These are phyloP conservation scores for Coelopa pilipes DNA, from an alignment of 2,888 invertebrate genomes.

Conservation along the genomic window DNA sequence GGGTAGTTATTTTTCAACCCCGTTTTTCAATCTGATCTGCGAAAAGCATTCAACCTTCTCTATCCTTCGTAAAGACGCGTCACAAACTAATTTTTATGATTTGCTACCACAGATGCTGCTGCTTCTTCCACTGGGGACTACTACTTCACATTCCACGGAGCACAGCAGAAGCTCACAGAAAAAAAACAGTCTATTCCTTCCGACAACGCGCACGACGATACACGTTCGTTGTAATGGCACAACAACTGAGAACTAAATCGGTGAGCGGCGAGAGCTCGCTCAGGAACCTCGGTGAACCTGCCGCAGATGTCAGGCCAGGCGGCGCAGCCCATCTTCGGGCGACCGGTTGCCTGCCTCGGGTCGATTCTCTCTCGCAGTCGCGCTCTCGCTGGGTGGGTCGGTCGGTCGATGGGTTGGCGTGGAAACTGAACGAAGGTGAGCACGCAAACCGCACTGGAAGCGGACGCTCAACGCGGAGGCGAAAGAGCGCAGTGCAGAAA, in stretches of 20 bases:
- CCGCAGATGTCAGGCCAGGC: slow-evolving; percentile 5
- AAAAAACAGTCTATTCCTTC: slow-evolving; percentile 39
- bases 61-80: neutral
- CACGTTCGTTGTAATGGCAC: slow-evolving; percentile 63
- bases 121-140: neutral
- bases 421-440: neutral
- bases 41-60: neutral
- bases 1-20: too few relatives aligned
- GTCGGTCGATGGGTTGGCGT: neutral
- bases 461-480: neutral
- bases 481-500: neutral
- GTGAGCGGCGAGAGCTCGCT: slow-evolving; percentile 50
- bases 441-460: neutral
- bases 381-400: neutral
- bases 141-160: neutral
- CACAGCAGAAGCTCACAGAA: slow-evolving; percentile 35
- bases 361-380: too few relatives aligned
- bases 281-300: slow-evolving; percentile 48
- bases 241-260: slow-evolving; percentile 66
- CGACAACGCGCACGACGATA: slow-evolving; percentile 49
- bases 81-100: neutral
- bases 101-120: neutral
- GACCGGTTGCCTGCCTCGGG: too few relatives aligned
- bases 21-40: too few relatives aligned
- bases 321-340: slow-evolving; percentile 16